Percentiles rank a stretch among this genome's conserved stretches.
Conservation (phyloP, 92 coral and sea anemone genomes). For the Umimayanthus kanabou region DNA sequence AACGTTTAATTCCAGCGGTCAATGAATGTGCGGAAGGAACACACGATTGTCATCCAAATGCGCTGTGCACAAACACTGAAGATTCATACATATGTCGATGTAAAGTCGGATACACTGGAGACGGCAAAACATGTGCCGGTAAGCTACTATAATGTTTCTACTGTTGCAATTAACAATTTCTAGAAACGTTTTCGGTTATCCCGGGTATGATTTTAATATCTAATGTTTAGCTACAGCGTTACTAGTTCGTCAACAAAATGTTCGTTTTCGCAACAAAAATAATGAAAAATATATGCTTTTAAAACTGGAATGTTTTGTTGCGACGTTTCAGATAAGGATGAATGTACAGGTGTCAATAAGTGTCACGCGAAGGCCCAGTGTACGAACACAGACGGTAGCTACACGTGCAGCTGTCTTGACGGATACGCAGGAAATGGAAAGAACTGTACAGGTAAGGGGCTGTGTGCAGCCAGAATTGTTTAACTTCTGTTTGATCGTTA, state of each 20-base stretch:
- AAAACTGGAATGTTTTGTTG: too few relatives aligned
- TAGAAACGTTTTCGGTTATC: not conserved
- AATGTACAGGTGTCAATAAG: not conserved
- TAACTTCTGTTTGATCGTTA: too few relatives aligned
- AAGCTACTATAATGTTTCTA: not conserved
- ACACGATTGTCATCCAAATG: slow-evolving; percentile 70
- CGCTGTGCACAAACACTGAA: slow-evolving; percentile 50
- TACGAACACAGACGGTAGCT: slow-evolving; percentile 70
- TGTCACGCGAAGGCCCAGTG: slow-evolving; percentile 60
- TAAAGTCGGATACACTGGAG: slow-evolving; percentile 57
- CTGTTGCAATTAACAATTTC: not conserved
- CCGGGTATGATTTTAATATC: too few relatives aligned
- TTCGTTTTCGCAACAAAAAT: too few relatives aligned
- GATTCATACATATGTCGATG: slow-evolving; percentile 68
- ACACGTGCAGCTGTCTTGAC: slow-evolving; percentile 60
- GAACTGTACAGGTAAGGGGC: slow-evolving; percentile 56
- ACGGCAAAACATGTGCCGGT: slow-evolving; percentile 59
- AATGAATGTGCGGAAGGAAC: slow-evolving; percentile 2
- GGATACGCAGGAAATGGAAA: slow-evolving; percentile 81
- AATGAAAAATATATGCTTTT: too few relatives aligned
- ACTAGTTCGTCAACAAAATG: too few relatives aligned
- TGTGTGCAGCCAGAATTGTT: too few relatives aligned
- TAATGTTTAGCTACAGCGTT: too few relatives aligned
- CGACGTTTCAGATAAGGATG: not conserved
- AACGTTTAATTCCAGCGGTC: not conserved